Evolutionary conservation across 2,113 vertebrate species (phyloP), one percentile per base, ranked within the genome.

Genomic region (Pheucticus melanocephalus): DNA sequence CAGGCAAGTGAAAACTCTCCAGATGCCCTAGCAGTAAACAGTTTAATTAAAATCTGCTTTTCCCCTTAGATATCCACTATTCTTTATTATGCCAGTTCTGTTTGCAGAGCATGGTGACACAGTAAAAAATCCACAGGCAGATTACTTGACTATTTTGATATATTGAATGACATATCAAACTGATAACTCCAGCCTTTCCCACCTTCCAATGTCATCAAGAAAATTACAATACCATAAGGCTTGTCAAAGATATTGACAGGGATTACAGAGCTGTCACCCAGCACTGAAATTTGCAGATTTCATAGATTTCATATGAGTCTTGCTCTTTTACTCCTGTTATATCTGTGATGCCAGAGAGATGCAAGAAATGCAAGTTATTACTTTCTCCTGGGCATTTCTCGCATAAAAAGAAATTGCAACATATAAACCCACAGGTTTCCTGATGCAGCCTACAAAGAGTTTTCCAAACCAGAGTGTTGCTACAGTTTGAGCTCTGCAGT

Each of bases 1-100:
- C 31, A 93, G 63, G 70, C 45, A 92, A 96, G 56, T 69, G 31
- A 97, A 97, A 97, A 93, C 63, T 82, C 77, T 94, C 72, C 90
- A 97, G 90, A 92, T 92, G 63, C 80, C 64, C 18, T 92, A 75
- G 79, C 69, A 95, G 50, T 94, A 97, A 94, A 95, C 56, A 95
- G 20, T 37, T 30, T 63, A 78, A 53, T 68, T 69, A 90, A 75
- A 95, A 81, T 95, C 90, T 97, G 86, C 37, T 97, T 97, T 97
- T 94, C 64, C 39, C 60, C 78, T 97, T 92, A 90, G 53, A 85
- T 35, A 90, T 37, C 6, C 24, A 42, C 39, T 88, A 18, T 30
- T 70, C 30, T 83, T 90, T 82, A 78, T 88, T 63, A 64, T 37
- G 8, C 12, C 70, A 59, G 30, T 33, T 90, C 63, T 57, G 57